Conservation (phyloP, 2,113 vertebrate genomes). For the Corythornis vintsioides region DNA sequence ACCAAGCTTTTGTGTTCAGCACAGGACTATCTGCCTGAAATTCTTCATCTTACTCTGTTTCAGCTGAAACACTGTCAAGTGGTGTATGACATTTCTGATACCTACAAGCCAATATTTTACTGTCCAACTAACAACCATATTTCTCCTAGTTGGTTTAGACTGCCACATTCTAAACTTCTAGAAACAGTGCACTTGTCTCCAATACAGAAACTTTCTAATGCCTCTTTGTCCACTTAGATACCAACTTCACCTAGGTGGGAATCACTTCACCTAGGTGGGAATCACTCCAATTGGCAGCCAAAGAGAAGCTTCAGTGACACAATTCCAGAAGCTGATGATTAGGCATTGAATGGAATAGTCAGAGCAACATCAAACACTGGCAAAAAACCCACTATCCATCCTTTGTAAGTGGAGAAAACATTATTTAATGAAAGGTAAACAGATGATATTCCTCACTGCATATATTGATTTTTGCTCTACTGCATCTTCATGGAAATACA, state of each 20-base stretch:
- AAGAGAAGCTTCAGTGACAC: background rate
- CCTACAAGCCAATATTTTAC: background rate
- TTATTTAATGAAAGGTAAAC: background rate
- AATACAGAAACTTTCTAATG: background rate
- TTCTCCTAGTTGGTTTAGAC: background rate
- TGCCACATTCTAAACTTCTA: background rate
- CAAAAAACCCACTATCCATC: background rate
- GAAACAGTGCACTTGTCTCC: background rate
- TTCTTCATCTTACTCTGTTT: background rate
- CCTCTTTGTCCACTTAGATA: background rate
- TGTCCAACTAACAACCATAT: background rate
- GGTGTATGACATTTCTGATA: background rate
- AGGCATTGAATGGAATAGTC: background rate
- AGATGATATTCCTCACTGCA: accelerated
- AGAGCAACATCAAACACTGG: background rate
- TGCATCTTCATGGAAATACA: background rate
- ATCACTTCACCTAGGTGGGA: background rate
- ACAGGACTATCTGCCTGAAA: background rate
- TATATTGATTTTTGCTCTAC: background rate
- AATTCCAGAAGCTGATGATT: background rate
- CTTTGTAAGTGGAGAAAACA: background rate
- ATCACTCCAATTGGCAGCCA: background rate
- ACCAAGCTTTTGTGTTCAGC: background rate
- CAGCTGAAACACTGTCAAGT: background rate
- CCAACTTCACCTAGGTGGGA: background rate